Conservation (phyloP, 2,888 invertebrate species). For the Luperina nickerlii region DNA sequence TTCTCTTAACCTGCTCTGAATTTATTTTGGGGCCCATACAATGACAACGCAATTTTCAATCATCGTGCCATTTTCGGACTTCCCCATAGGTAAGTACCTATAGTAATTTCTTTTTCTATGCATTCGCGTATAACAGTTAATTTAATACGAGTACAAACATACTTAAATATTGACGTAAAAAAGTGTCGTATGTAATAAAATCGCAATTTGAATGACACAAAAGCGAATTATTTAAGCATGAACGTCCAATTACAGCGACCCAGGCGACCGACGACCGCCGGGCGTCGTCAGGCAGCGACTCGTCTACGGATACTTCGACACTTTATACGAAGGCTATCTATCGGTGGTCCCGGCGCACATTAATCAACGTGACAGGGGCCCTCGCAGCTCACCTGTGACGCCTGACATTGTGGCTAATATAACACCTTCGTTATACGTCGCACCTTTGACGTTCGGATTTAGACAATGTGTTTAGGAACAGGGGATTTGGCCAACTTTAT, state of each 20-base stretch:
- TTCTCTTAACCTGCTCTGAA: too few relatives aligned
- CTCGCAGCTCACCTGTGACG: constrained; percentile 58
- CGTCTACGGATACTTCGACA: constrained; percentile 55
- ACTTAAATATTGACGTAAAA: not conserved
- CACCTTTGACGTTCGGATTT: constrained; percentile 23
- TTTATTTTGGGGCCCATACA: too few relatives aligned
- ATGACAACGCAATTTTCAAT: too few relatives aligned
- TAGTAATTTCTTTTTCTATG: not conserved
- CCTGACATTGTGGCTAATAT: constrained; percentile 49
- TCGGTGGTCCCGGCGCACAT: constrained; percentile 67
- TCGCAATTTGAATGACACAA: constrained; percentile 25
- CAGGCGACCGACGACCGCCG: constrained; percentile 10
- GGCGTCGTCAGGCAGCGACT: constrained; percentile 30
- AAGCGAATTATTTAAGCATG: constrained; percentile 52
- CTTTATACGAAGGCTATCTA: constrained; percentile 73
- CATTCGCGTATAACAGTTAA: not conserved
- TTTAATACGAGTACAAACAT: not conserved
- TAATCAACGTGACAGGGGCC: constrained; percentile 71
- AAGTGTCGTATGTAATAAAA: constrained; percentile 12
- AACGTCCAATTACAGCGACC: constrained; percentile 50
- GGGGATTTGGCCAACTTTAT: not conserved
- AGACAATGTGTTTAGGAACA: constrained; percentile 20
- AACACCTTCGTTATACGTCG: constrained; percentile 49
- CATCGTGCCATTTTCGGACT: not conserved
- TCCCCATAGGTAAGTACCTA: not conserved